phyloP scores from a whole-genome alignment of 2,888 invertebrate species.

The Linyphia triangularis region DNA sequence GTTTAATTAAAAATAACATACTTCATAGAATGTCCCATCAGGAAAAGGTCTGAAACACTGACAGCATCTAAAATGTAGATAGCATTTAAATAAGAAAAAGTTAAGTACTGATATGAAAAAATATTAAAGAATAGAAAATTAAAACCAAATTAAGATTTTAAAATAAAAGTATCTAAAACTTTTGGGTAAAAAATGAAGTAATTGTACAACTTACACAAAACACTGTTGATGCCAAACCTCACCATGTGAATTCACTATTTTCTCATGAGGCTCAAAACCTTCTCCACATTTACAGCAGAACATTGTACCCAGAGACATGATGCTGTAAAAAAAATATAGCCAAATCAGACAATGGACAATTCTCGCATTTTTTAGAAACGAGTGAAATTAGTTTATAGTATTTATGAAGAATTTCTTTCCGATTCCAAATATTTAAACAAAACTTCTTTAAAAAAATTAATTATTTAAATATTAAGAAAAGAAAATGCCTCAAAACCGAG shows the following conservation, averaged over 20 bases:
- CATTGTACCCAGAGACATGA: slow-evolving; percentile 94
- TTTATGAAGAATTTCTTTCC: not conserved
- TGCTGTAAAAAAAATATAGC: slow-evolving; percentile 17
- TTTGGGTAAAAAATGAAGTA: not conserved
- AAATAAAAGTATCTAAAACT: not conserved
- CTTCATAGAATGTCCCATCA: slow-evolving; percentile 97
- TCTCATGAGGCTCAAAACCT: slow-evolving; percentile 97
- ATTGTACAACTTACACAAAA: slow-evolving; percentile 88
- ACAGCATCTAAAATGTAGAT: slow-evolving; percentile 86
- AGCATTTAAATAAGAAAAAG: not conserved
- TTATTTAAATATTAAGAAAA: no score
- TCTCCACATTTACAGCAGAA: slow-evolving; percentile 97
- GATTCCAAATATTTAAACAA: no score
- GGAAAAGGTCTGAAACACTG: slow-evolving; percentile 99
- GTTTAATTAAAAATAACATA: slow-evolving; percentile 76
- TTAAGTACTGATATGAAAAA: not conserved
- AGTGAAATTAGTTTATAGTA: no score
- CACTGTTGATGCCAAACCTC: slow-evolving; percentile 99
- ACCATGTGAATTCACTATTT: slow-evolving; percentile 98
- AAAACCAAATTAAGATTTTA: not conserved
- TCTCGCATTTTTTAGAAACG: no score
- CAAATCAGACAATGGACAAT: no score
- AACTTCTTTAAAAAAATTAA: no score
- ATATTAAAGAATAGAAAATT: not conserved
- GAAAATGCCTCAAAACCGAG: no score